Conservation (phyloP, 2,113 vertebrate genomes). For the Chitala chitala region DNA sequence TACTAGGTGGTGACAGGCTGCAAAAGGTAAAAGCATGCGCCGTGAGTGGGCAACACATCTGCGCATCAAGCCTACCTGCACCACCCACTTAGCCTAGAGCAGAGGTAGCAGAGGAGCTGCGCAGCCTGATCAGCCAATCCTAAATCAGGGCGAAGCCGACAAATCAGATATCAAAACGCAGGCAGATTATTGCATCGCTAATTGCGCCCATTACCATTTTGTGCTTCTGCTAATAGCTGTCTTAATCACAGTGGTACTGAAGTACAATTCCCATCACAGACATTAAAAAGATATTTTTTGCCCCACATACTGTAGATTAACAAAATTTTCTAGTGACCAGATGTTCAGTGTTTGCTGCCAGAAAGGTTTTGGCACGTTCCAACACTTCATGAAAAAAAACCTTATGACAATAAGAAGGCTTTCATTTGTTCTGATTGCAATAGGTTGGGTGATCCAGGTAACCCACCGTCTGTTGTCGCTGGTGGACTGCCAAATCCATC, state of each 20-base stretch:
- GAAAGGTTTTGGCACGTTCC: conserved; percentile 7
- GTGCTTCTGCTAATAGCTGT: conserved; percentile 36
- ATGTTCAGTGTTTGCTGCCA: conserved; percentile 54
- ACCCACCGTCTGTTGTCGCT: neutral
- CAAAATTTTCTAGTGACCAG: conserved; percentile 57
- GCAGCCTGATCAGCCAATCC: neutral
- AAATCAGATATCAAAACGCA: neutral
- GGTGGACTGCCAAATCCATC: neutral
- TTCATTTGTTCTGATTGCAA: neutral
- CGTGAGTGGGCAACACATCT: conserved; percentile 58
- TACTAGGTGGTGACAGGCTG: conserved; percentile 77
- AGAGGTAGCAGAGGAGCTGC: neutral
- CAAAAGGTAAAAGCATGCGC: conserved; percentile 69
- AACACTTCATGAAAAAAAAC: neutral
- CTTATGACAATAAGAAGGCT: neutral
- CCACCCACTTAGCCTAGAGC: conserved; percentile 38
- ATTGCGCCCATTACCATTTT: conserved; percentile 36
- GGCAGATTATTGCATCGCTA: conserved; percentile 34
- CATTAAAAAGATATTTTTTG: conserved; percentile 48
- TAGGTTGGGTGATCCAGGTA: neutral
- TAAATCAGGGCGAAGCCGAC: neutral
- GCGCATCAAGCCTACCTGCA: conserved; percentile 24
- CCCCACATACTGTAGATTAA: conserved; percentile 51
- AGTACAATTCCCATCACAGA: conserved; percentile 40
- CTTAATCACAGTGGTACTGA: conserved; percentile 46